Evolutionary conservation across 2,797 vertebrate species (phyloP).

Genomic region (Pseudomugil tenellus): DNA sequence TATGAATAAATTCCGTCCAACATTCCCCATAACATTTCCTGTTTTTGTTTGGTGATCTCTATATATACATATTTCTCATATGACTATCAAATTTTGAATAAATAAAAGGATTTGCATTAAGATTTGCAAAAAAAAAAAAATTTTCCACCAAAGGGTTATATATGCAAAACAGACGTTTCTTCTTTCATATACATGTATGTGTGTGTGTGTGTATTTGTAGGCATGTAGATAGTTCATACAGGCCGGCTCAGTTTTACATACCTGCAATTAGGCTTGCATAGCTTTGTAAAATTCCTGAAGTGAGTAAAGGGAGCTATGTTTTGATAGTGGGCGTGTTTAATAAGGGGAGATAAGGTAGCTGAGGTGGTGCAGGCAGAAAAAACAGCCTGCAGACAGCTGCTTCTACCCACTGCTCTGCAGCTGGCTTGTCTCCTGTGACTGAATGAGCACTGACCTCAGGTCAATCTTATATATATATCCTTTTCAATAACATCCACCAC

Average conservation of each 20-base stretch:
- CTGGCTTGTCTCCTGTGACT: conserved; percentile 48
- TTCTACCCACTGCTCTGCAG: conserved; percentile 47
- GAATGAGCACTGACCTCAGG: conserved; percentile 66
- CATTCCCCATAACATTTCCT: neutral
- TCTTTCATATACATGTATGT: too few species aligned
- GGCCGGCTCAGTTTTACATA: conserved; percentile 37
- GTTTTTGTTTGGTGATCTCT: neutral
- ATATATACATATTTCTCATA: neutral
- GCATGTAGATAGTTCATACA: conserved; percentile 9
- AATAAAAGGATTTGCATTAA: conserved; percentile 2
- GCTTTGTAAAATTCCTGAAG: conserved; percentile 66
- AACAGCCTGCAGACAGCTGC: conserved; percentile 54
- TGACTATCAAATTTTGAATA: neutral
- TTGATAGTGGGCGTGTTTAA: conserved; percentile 60
- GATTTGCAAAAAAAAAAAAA: neutral
- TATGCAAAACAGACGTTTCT: neutral
- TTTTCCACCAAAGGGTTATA: neutral
- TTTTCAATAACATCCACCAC: conserved; percentile 81
- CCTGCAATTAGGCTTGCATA: conserved; percentile 39
- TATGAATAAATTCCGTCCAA: neutral
- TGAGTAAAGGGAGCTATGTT: conserved; percentile 63
- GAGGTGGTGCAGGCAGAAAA: conserved; percentile 50
- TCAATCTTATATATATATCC: conserved; percentile 74
- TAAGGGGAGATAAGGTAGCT: conserved; percentile 46
- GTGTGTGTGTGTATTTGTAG: too few species aligned